Percentiles rank a stretch among this genome's conserved stretches.
These are phyloP conservation scores for Pomatostomus ruficeps DNA, from an alignment of 2,113 vertebrate genomes.

Conservation along the genomic window DNA sequence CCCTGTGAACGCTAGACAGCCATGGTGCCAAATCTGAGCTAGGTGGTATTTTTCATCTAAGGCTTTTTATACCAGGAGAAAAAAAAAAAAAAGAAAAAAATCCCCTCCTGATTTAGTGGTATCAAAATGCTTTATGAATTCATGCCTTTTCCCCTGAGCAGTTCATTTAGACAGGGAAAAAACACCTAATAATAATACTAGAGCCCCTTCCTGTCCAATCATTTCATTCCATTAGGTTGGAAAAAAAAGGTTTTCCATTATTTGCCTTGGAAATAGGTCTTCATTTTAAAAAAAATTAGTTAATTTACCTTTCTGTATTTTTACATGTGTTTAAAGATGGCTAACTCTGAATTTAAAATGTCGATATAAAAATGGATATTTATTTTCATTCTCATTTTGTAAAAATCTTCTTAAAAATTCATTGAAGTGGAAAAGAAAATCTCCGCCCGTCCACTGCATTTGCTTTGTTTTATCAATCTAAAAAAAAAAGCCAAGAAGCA, in stretches of 20 bases:
- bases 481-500: not conserved
- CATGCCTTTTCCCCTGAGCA: conserved; percentile 1
- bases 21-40: not conserved
- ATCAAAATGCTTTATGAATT: conserved; percentile 16
- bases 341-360: not conserved
- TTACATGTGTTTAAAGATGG: conserved; percentile 32
- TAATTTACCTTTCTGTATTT: conserved; percentile 48
- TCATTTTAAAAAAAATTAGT: conserved; percentile 55
- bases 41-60: conserved; percentile 2
- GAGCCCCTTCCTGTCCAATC: conserved; percentile 11
- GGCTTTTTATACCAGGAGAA: not conserved
- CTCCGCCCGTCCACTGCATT: rapidly evolving
- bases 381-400: not conserved
- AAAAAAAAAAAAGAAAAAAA: not conserved
- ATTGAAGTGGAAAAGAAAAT: not conserved
- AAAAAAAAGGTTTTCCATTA: conserved; percentile 55
- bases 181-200: conserved; percentile 57
- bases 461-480: not conserved
- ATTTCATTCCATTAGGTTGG: conserved; percentile 15
- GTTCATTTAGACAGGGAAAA: conserved; percentile 27
- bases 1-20: not conserved
- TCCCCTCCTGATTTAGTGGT: not conserved
- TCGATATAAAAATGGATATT: not conserved
- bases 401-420: not conserved
- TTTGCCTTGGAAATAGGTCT: conserved; percentile 49